Evolutionary conservation across 2,113 vertebrate species (phyloP), one percentile per base, ranked within the genome.

Genomic region (Climacteris rufus): DNA sequence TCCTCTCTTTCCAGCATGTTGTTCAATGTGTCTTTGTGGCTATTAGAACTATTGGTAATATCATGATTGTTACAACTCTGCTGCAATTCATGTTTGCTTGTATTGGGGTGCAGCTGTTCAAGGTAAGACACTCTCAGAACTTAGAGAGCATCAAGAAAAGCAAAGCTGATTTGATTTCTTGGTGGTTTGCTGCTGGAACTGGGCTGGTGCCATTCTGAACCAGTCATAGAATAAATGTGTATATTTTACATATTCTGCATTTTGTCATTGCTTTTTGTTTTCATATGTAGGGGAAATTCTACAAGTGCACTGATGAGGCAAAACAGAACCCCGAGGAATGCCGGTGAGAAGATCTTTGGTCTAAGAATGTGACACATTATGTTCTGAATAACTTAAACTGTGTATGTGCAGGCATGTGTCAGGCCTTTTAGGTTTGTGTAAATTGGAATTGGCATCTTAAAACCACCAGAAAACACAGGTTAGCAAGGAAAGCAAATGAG

Each of bases 1-100:
- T 25, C 33, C 52, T 56, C 74, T 92, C 56, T 82, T 92, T 78
- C 56, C 97, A 99, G 99, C 99, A 99, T 7, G 99, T 99, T 79
- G 99, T 99, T 93, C 99, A 99, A 83, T 99, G 99, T 65, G 99
- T 99, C 96, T 99, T 99, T 91, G 99, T 99, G 97, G 99, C 99
- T 94, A 99, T 99, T 97, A 98, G 99, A 96, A 99, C 99, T 30
- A 99, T 99, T 12, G 99, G 99, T 64, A 99, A 99, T 98, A 99
- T 99, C 97, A 99, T 99, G 99, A 99, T 99, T 13, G 99, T 99
- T 94, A 99, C 99, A 90, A 99, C 99, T 13, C 98, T 99, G 85
- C 98, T 99, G 59, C 99, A 99, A 97, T 99, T 99, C 97, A 99
- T 99, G 99, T 99, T 99, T 59, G 99, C 99, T 69, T 99, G 99